Base-by-base conservation (phyloP, 2,797 vertebrate species). In the Oreonectes daqikongensis region DNA sequence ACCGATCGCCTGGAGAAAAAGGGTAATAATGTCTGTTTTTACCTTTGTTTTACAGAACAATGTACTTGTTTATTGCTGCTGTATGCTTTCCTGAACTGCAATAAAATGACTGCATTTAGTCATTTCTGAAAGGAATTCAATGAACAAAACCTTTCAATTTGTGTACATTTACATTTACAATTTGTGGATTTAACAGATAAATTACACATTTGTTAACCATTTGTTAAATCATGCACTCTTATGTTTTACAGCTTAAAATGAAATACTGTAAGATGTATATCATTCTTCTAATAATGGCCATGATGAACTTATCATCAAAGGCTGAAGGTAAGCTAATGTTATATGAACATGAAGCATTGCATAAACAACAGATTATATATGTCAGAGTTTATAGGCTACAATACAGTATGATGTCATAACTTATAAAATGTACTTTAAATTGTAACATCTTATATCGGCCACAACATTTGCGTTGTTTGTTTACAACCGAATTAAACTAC, bases 241-340 rank as follows among this genome's bases (percentile, higher is more conserved):
- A 40, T 69, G n/a, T 38, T 22, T 55, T 55, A 18, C 68, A 69
- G 68, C 32, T 40, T 26, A 40, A 44, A 38, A 69, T 70, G 69
- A 57, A 64, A 52, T 4, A n/a, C 14, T 12, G 1, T 17, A 12
- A 50, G 30, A 14, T 50, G 24, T 26, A 46, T 48, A 14, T 52
- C 30, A 38, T 35, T 38, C 40, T 59, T 15, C 28, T 63, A n/a
- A 63, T 73, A 38, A 50, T 11, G 20, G 48, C 17, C 0, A 2
- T 52, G 0, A 3, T 50, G 44, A 30, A 24, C 5, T 5, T 63
- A 9, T 26, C 20, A 32, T 22, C 30, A 52, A 64, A 64, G 57
- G 69, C 52, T 70, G 32, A 70, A 50, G 71, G 71, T 64, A 73
- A 73, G 12, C 15, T 26, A 44, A 9, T 4, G 10, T 11, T 20